Evolutionary conservation across 2,797 vertebrate species (phyloP).

Genomic region (Crenuchus spilurus): DNA sequence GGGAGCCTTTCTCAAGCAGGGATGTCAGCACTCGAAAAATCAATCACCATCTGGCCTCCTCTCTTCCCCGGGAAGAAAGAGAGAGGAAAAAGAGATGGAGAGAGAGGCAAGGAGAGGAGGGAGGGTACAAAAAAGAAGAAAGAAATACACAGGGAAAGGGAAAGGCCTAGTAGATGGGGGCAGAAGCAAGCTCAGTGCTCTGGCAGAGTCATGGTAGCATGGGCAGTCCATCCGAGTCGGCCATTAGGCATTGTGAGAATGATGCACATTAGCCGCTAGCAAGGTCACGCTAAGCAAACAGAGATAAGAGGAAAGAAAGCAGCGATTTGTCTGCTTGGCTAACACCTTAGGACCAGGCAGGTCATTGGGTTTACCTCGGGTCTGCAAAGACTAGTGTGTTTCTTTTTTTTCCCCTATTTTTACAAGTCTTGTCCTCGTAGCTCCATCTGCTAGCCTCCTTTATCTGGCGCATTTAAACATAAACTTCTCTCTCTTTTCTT

Average conservation of each 20-base stretch:
- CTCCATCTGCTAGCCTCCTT: conserved; percentile 50
- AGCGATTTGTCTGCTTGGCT: conserved; percentile 77
- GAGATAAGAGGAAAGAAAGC: conserved; percentile 83
- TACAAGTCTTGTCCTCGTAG: conserved; percentile 49
- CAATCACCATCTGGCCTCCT: conserved; percentile 99
- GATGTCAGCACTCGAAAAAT: conserved; percentile 99
- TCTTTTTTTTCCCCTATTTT: conserved; percentile 23
- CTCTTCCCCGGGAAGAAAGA: conserved; percentile 79
- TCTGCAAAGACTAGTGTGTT: conserved; percentile 12
- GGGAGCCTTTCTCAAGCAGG: conserved; percentile 93
- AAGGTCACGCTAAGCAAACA: conserved; percentile 93
- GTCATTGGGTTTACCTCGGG: conserved; percentile 53
- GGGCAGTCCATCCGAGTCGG: conserved; percentile 40
- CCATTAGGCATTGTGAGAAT: conserved; percentile 76
- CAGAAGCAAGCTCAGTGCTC: conserved; percentile 27
- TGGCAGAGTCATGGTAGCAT: conserved; percentile 49
- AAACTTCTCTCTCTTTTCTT: conserved; percentile 46
- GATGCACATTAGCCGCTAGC: conserved; percentile 64
- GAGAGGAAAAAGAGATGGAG: conserved; percentile 69
- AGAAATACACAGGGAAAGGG: conserved; percentile 80
- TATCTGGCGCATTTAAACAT: conserved; percentile 47
- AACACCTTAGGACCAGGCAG: conserved; percentile 65
- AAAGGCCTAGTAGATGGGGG: conserved; percentile 76
- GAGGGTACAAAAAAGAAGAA: conserved; percentile 74
- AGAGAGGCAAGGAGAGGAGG: conserved; percentile 75